These are phyloP conservation scores for Amblyjoppa proteus DNA, from an alignment of 2,888 invertebrate species.

Conservation along the genomic window DNA sequence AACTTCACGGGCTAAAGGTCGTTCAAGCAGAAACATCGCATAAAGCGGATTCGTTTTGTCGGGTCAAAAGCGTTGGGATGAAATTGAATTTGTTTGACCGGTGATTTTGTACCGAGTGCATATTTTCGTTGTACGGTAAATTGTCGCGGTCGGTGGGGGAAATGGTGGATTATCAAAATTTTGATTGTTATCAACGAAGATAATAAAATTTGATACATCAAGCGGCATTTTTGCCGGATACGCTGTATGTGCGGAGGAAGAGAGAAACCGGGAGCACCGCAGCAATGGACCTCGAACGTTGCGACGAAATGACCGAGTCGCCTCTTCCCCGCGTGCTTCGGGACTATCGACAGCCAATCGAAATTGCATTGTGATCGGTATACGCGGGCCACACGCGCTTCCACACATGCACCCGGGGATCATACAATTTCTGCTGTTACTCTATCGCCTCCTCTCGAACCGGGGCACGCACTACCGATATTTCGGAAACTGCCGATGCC, in stretches of 20 bases:
- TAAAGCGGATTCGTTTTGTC: slow-evolving; percentile 54
- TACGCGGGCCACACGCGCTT: slow-evolving; percentile 4
- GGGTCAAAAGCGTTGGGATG: slow-evolving; percentile 25
- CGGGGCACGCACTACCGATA: slow-evolving; percentile 53
- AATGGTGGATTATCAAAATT: slow-evolving; percentile 50
- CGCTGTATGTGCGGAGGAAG: not conserved
- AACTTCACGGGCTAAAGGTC: slow-evolving; percentile 50
- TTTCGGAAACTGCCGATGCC: slow-evolving; percentile 49
- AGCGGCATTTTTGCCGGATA: slow-evolving; percentile 14
- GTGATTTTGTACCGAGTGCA: not conserved
- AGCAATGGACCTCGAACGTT: slow-evolving; percentile 29
- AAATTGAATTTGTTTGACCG: slow-evolving; percentile 45
- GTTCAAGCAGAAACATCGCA: slow-evolving; percentile 52
- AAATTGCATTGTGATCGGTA: slow-evolving; percentile 59
- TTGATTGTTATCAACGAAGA: slow-evolving; percentile 36
- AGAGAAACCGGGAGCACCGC: not conserved
- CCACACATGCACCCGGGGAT: not conserved
- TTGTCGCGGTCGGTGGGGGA: not conserved
- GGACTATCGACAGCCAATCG: slow-evolving; percentile 45
- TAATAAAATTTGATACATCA: slow-evolving; percentile 49
- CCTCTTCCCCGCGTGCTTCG: slow-evolving; percentile 25
- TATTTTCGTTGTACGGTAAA: not conserved
- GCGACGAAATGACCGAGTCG: slow-evolving; percentile 29
- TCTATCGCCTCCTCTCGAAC: slow-evolving; percentile 12
- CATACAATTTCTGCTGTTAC: slow-evolving; percentile 44